Evolutionary conservation across 2,797 vertebrate genomes (phyloP).

Genomic region (Coregonus ussuriensis): DNA sequence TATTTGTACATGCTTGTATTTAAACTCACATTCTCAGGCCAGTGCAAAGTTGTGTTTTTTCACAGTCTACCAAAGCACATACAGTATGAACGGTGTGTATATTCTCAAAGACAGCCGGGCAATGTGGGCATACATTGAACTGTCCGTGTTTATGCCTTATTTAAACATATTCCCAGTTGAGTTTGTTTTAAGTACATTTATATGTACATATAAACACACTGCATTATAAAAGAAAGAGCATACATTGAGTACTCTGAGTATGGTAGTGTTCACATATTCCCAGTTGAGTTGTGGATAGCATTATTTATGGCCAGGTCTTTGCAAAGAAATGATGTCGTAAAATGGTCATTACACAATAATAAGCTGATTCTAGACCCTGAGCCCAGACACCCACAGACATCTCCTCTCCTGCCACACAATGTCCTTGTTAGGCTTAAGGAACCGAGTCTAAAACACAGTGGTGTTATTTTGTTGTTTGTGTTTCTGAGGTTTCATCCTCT

Average conservation of each 20-base stretch:
- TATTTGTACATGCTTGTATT: background rate
- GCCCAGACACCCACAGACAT: background rate
- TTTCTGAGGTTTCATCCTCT: background rate
- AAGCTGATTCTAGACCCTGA: background rate
- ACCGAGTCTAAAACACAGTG: background rate
- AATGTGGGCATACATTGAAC: background rate
- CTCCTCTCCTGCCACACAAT: background rate
- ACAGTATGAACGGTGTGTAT: background rate
- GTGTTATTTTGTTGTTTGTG: background rate
- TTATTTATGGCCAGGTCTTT: background rate
- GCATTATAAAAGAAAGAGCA: background rate
- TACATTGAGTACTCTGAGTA: background rate
- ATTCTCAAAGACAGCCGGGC: background rate
- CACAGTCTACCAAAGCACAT: background rate
- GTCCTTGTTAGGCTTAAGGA: background rate
- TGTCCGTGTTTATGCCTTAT: background rate
- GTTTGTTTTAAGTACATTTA: background rate
- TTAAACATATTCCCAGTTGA: background rate
- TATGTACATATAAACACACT: background rate
- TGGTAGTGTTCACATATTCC: background rate
- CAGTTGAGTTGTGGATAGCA: background rate
- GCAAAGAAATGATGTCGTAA: background rate
- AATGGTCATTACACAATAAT: background rate
- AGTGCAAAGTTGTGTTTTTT: background rate
- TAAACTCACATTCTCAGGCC: background rate